phyloP scores from a whole-genome alignment of 2,113 vertebrate species.

The Trichechus manatus region DNA sequence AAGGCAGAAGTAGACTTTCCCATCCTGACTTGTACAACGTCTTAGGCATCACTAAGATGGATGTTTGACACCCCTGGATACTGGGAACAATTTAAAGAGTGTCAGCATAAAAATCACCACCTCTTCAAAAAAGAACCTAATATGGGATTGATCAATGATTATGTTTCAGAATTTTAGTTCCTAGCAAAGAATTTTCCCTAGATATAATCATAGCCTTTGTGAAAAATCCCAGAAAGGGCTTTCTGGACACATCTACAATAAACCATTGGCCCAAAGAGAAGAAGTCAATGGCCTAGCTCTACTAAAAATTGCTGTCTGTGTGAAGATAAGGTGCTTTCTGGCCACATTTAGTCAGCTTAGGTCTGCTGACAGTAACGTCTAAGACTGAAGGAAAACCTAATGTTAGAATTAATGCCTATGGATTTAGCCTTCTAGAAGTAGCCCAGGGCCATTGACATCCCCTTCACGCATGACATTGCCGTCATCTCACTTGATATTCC shows the following conservation, averaged over 20 bases:
- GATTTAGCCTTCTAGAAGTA: background rate
- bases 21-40: background rate
- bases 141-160: no score
- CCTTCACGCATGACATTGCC: background rate
- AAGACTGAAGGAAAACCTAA: background rate
- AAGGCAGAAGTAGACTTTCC: background rate
- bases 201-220: background rate
- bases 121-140: background rate
- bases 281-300: background rate
- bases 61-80: accelerated
- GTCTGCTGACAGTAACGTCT: background rate
- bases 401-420: background rate
- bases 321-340: accelerated
- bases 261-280: background rate
- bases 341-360: background rate
- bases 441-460: accelerated
- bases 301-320: background rate
- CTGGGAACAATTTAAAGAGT: accelerated
- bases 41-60: accelerated
- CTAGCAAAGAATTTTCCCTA: background rate
- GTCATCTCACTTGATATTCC: background rate
- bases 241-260: accelerated
- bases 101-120: background rate
- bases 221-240: background rate
- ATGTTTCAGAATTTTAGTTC: background rate